Base-by-base conservation (phyloP, 2,888 invertebrate species). In the Neocrepidodera transversa region DNA sequence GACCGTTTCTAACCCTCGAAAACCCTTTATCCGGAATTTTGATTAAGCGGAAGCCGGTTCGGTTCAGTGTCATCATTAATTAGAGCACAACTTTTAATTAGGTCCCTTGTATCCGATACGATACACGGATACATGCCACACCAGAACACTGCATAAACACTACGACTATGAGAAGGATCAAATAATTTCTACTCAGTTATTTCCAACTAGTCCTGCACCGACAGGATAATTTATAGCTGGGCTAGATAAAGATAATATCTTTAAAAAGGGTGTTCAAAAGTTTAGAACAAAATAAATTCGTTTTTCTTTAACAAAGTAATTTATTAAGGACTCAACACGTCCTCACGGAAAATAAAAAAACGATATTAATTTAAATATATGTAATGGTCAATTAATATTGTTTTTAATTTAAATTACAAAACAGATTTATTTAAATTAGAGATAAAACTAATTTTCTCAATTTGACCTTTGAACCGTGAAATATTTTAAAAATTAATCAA, bases 31-130 rank as follows among this genome's bases (percentile, higher is more conserved):
- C 45, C 16, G 45, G 51, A 52, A 45, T 58, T 58, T 58, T 58
- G 58, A 58, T 58, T 52, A 52, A 52, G 58, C 45, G 43, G 35
- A 42, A 51, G 40, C 51, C 23, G 51, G 58, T 48, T 52, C 23
- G 51, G 58, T 48, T 52, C 52, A 45, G 48, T 56, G 56, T 56
- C 56, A 26, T 52, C 51, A 58, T 47, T 58, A 58, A 58, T 52
- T 51, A 20, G 43, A 36, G 17, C 47, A 45, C 43, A 58, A 58
- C 58, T 58, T 58, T 58, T 58, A 58, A 58, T 58, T 58, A 52
- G 58, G 45, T 58, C 28, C 26, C 38, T 32, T 58, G 35, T 52
- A 58, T 36, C 52, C 51, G 58, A 47, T 58, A 43, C 20, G 8
- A 11, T 45, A 45, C 18, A 23, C 11, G 40, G 10, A 17, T 40